phyloP scores from a whole-genome alignment of 2,797 vertebrate species.

The Allobates femoralis region DNA sequence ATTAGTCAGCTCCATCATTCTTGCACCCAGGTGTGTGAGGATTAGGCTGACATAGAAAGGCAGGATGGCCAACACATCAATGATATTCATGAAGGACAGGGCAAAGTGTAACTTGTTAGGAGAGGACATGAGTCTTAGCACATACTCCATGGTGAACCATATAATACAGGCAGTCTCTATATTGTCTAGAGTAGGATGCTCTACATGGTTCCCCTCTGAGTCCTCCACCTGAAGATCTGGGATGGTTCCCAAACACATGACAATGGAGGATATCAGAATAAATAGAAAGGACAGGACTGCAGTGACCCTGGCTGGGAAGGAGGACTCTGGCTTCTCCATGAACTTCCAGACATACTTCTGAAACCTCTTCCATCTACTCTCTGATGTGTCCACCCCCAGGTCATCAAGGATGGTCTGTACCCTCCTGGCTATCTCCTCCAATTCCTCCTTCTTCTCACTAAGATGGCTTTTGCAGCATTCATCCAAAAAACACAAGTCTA shows the following conservation, averaged over 20 bases:
- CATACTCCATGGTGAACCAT: slow-evolving; percentile 94
- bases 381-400: slow-evolving; percentile 82
- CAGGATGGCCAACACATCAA: slow-evolving; percentile 92
- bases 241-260: slow-evolving; percentile 95
- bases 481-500: slow-evolving; percentile 89
- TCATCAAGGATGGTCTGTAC: slow-evolving; percentile 92
- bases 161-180: slow-evolving; percentile 93
- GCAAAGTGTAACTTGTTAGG: slow-evolving; percentile 90
- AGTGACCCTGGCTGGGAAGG: slow-evolving; percentile 84
- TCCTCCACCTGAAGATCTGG: slow-evolving; percentile 91
- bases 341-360: slow-evolving; percentile 91
- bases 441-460: slow-evolving; percentile 91
- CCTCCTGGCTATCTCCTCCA: slow-evolving; percentile 90
- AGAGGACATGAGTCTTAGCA: slow-evolving; percentile 88
- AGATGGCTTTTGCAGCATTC: slow-evolving; percentile 93
- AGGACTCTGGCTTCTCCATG: slow-evolving; percentile 95
- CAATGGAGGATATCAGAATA: slow-evolving; percentile 88
- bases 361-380: slow-evolving; percentile 83
- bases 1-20: slow-evolving; percentile 91
- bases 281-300: slow-evolving; percentile 92
- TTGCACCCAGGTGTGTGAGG: slow-evolving; percentile 89
- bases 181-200: slow-evolving; percentile 89
- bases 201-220: slow-evolving; percentile 84
- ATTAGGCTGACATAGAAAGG: slow-evolving; percentile 93
- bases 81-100: slow-evolving; percentile 92